Base-by-base conservation (phyloP, 2,888 invertebrate genomes). In the Drosophila lacicola region DNA sequence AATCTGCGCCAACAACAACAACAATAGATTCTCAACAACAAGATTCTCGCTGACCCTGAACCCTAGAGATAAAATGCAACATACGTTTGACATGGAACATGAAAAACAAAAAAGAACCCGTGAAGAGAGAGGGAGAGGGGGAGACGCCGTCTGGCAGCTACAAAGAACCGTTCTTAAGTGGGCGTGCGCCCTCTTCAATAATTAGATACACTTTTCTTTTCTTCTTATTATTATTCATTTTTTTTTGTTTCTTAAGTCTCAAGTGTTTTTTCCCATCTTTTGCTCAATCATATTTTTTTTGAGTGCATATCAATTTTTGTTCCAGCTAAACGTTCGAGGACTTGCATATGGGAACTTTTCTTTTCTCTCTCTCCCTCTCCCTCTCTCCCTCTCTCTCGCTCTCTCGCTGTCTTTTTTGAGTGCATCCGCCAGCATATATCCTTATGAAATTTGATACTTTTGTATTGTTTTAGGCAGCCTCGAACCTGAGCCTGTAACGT, bases 361-460 rank as follows among this genome's bases (percentile, higher is more conserved):
- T 65, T 47, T 45, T 21, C 34, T 21, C 21, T 36, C 4, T 3
- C 14, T 49, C 19, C 21, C 13, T 21, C 36, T 14, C 21, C 13
- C 4, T 6, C 14, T 54, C 19, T 17, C 13, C n/a, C 36, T 25
- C 14, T 36, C 4, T 3, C 19, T 36, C 2, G 3, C 14, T 36
- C 4, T 3, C 19, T 36, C 2, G 3, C 13, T 62, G 14, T 21
- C 10, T 8, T 49, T 45, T 42, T 19, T 64, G 41, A 17, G 37
- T 44, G 72, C 72, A 73, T 74, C 72, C 72, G 75, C 37, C 41
- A 51, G 47, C 55, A 57, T 25, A 72, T 75, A 74, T 89, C 85
- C 85, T 80, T 85, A 89, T 85, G 85, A 85, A 72, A 85, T 74
- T 70, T 21, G 88, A 85, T 80, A 85, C 74, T 80, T 72, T 81